Evolutionary conservation across 2,113 vertebrate genomes (phyloP), one percentile per base, ranked within the genome.

Genomic region (Asarcornis scutulata): DNA sequence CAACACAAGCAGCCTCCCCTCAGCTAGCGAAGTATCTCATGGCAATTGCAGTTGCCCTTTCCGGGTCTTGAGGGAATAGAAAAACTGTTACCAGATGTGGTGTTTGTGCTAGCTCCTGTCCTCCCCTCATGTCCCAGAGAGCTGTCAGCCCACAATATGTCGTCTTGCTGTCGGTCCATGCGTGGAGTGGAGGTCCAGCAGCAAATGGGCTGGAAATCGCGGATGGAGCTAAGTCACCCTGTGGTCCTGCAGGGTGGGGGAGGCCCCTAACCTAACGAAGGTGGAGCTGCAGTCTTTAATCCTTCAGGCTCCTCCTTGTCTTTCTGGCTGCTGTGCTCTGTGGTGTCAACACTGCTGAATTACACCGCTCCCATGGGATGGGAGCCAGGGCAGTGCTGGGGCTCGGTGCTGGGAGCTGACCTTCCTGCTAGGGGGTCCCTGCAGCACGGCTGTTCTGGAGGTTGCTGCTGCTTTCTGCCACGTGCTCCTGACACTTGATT

Each of bases 151-250:
- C 88, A 59, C 83, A 42, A 83, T 76, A 83, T 83, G 50, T 60
- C 72, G 62, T 10, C 8, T 32, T 83, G 22, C 52, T 69, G 68
- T 79, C 31, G 78, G 36, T 11, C 48, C 26, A 1, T 52, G 29
- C 46, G 87, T 63, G 66, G 42, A 82, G 36, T 22, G 63, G 84
- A 89, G 46, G 23, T 74, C 83, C 56, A 40, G 38, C 62, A 85
- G 71, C 78, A 85, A 64, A 42, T 76, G 67, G 59, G 23, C 85
- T 93, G 75, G 87, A 93, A 96, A 77, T 74, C 73, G 82, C 53
- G 66, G 29, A 69, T 64, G 66, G 40, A 86, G 27, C n/a, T 73
- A 68, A 88, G 27, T 69, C 36, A 11, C 21, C 69, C 5, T 77
- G 32, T 67, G 14, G 74, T 74, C 77, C 25, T 13, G 27, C 42